Evolutionary conservation across 1,140 invertebrate species (phyloP).

Genomic region (Ips typographus): DNA sequence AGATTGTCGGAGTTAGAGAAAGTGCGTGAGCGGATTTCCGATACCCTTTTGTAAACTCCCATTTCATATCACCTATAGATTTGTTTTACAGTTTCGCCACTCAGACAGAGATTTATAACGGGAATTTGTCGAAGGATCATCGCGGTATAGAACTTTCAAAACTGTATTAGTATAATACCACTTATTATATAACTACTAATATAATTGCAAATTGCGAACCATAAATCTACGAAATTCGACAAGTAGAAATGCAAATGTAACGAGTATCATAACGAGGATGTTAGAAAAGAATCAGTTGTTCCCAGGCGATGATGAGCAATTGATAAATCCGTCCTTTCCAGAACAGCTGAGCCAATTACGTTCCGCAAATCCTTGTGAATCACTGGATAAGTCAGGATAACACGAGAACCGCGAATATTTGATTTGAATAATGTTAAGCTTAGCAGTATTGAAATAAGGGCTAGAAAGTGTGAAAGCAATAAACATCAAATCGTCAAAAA

Average conservation of each 20-base stretch:
- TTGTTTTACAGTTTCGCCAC: constrained; percentile 25
- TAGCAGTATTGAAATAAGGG: background rate
- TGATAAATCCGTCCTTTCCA: constrained; percentile 53
- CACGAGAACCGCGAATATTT: constrained; percentile 21
- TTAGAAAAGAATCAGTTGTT: constrained; percentile 40
- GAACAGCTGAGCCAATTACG: constrained; percentile 56
- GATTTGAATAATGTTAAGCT: constrained; percentile 14
- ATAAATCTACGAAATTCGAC: no score
- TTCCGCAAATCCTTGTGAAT: constrained; percentile 37
- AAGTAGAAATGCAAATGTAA: no score
- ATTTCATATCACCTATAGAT: constrained; percentile 31
- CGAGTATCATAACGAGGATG: no score
- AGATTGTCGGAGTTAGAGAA: constrained; percentile 45
- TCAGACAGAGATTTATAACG: constrained; percentile 20
- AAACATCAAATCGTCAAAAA: background rate
- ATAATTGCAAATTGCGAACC: no score
- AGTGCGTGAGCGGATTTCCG: constrained; percentile 38
- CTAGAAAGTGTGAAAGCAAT: background rate
- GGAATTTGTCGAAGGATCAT: background rate
- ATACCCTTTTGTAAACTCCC: constrained; percentile 31
- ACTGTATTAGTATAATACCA: no score
- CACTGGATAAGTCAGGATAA: constrained; percentile 19
- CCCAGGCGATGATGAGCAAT: constrained; percentile 52
- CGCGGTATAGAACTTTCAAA: no score
- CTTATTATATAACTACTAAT: no score